phyloP scores from a whole-genome alignment of 2,797 vertebrate genomes.

The Sciurus vulgaris region DNA sequence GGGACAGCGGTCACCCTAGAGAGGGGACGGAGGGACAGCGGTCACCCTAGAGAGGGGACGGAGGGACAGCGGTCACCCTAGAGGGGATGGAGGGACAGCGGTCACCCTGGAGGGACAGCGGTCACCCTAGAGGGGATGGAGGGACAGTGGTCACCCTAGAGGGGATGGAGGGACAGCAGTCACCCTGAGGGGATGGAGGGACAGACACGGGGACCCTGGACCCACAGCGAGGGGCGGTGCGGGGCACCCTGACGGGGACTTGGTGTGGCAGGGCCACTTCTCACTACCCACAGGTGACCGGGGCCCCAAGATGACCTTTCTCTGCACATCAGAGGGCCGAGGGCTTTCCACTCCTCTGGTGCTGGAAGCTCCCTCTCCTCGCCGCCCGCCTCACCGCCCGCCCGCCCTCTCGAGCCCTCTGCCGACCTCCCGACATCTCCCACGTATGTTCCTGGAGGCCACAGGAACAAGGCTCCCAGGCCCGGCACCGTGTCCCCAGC shows the following conservation, averaged over 20 bases:
- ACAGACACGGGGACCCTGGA: not conserved
- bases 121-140: rapidly evolving
- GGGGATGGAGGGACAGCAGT: too few species aligned
- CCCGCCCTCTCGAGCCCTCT: not conserved
- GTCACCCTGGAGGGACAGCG: not conserved
- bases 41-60: too few species aligned
- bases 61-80: not conserved
- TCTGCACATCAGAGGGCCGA: not conserved
- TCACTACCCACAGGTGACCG: not conserved
- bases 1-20: too few species aligned
- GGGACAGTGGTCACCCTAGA: not conserved
- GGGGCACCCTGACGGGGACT: too few species aligned
- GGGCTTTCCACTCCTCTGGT: not conserved
- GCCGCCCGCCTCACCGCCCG: not conserved
- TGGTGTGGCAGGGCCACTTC: not conserved
- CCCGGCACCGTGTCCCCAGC: not conserved
- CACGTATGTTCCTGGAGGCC: rapidly evolving
- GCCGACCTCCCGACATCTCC: not conserved
- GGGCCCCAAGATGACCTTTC: not conserved
- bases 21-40: not conserved
- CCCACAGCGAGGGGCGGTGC: rapidly evolving
- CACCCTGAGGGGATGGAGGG: too few species aligned
- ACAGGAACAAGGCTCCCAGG: rapidly evolving
- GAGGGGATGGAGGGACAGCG: too few species aligned
- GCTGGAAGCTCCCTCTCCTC: not conserved